Base-by-base conservation (phyloP, 30 jellyfish, hydroid and myxozoan species). In the Aurelia coerulea region DNA sequence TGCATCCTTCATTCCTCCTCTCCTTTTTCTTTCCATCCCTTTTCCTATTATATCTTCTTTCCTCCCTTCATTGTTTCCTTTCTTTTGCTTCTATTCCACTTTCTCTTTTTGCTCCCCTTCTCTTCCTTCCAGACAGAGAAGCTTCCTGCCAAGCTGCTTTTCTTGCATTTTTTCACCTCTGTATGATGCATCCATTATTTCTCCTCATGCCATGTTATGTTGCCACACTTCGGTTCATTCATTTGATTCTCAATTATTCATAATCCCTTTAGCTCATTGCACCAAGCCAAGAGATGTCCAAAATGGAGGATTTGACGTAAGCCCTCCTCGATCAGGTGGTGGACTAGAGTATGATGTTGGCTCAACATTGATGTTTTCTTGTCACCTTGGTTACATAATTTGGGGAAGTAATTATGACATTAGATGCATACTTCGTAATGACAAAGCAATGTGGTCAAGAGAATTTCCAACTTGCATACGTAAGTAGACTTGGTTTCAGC, bases 381-480 rank as follows among this genome's bases (percentile, higher is more conserved):
- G 92, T 50, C 19, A 62, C 17, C 59, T 31, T 32, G 92, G 86
- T 15, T 83, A 69, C 69, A 71, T 29, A 9, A 42, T 83, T 1
- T 1, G 34, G 62, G 91, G 91, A 39, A 53, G 54, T 10, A 52
- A 73, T 59, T 10, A 19, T 72, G 86, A 33, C 15, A 46, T 72
- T 14, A 56, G 50, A 35, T 69, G 86, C 53, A 14, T 69, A 0
- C 7, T 5, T 13, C 52, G 60, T 6, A 3, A 62, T 34, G 73
- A 81, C 18, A 83, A 4, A 49, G 92, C 80, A 51, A 10, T 35
- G 59, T 83, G 92, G 92, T 83, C 92, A 13, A 70, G 17, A 35
- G 18, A 80, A 32, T 83, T 83, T 58, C 92, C 92, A 46, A 67
- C 60, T 37, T 83, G 92, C 52, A 63, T n/a, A 54, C 73, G 92